These are phyloP conservation scores for Peromyscus nudipes DNA, from an alignment of 2,797 vertebrate species.

Conservation along the genomic window DNA sequence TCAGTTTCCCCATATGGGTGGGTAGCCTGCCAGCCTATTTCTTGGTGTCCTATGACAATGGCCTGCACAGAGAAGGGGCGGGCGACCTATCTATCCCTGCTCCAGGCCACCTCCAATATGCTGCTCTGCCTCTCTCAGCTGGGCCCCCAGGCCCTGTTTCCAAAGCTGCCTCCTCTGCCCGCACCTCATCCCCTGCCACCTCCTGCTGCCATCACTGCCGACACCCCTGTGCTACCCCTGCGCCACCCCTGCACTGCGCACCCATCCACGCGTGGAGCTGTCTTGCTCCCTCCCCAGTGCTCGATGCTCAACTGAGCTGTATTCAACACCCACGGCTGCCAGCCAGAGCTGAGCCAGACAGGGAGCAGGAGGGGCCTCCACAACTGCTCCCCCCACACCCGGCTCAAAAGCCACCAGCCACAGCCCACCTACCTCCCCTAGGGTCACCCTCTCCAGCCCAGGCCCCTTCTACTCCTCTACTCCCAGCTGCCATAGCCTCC, in stretches of 20 bases:
- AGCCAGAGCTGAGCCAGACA: not conserved
- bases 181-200: conserved; percentile 15
- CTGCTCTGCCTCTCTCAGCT: not conserved
- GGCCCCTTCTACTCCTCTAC: not conserved
- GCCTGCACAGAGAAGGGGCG: not conserved
- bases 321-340: conserved; percentile 21
- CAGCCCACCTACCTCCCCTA: not conserved
- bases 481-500: not conserved
- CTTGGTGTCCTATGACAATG: not conserved
- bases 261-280: not conserved
- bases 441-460: too few relatives aligned
- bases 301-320: not conserved
- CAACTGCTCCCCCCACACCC: too few relatives aligned
- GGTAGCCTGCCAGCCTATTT: not conserved
- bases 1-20: not conserved
- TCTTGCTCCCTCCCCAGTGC: not conserved
- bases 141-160: not conserved
- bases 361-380: not conserved
- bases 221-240: too few relatives aligned
- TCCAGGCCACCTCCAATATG: not conserved
- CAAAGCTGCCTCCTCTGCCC: not conserved
- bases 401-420: not conserved
- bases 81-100: not conserved
- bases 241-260: not conserved
- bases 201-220: not conserved